A percentile compares a stretch with the other conserved stretches of the same genome.
These are phyloP conservation scores for Avahi laniger DNA, from an alignment of 2,797 vertebrate species.

Conservation along the genomic window DNA sequence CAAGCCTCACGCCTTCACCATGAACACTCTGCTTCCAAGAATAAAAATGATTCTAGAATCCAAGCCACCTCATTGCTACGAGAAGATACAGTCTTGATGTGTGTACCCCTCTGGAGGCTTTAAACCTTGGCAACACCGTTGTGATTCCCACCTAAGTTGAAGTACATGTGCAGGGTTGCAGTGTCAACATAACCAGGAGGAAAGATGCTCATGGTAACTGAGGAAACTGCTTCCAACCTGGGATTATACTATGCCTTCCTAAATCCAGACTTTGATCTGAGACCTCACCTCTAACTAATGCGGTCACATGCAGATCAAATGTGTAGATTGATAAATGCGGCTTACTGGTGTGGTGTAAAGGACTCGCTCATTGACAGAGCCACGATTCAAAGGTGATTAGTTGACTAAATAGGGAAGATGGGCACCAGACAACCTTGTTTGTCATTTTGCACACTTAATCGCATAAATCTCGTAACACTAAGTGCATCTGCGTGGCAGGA, in stretches of 20 bases:
- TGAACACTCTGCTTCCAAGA: background rate
- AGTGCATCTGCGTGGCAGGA: slow-evolving; percentile 73
- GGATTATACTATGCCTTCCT: slow-evolving; percentile 88
- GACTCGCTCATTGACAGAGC: slow-evolving; percentile 80
- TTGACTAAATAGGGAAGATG: slow-evolving; percentile 90
- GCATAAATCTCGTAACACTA: slow-evolving; percentile 85
- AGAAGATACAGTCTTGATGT: slow-evolving; percentile 65
- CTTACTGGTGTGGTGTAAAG: slow-evolving; percentile 85
- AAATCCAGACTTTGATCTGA: slow-evolving; percentile 89
- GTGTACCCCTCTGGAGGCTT: slow-evolving; percentile 67
- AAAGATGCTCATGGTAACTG: slow-evolving; percentile 84
- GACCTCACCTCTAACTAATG: slow-evolving; percentile 84
- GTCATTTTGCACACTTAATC: slow-evolving; percentile 89
- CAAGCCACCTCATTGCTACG: background rate
- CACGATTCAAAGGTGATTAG: slow-evolving; percentile 91
- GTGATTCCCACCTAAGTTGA: slow-evolving; percentile 79
- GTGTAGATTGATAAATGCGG: slow-evolving; percentile 90
- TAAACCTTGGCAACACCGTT: slow-evolving; percentile 70
- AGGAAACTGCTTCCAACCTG: slow-evolving; percentile 85
- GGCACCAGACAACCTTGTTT: slow-evolving; percentile 86
- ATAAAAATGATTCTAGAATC: background rate
- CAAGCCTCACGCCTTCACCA: background rate
- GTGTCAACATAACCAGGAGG: slow-evolving; percentile 80
- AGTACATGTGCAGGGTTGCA: slow-evolving; percentile 75
- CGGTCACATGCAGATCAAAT: slow-evolving; percentile 89